Evolutionary conservation across 35 echinoderm and acorn worm genomes (phyloP), one percentile per base, ranked within the genome.

Genomic region (Patiria miniata): DNA sequence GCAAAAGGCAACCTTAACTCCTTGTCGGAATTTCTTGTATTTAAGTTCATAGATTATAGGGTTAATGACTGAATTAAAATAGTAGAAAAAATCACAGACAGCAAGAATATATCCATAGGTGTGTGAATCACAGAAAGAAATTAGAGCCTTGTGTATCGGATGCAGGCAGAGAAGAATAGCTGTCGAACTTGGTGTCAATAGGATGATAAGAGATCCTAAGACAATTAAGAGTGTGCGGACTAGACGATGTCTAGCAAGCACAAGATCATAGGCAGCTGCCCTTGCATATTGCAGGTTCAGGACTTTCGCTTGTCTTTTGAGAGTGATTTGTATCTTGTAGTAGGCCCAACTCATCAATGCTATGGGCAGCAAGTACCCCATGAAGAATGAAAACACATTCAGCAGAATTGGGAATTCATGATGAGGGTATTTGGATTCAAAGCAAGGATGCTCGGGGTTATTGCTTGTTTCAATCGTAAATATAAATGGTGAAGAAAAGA

Each of bases 51-150:
- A n/a, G n/a, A n/a, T n/a, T n/a, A n/a, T n/a, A n/a, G n/a, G n/a
- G n/a, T n/a, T n/a, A n/a, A n/a, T 60, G 28, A 60, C 57, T 6
- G 57, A 60, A 60, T 60, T 60, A 18, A 60, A 60, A 60, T 60
- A 60, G 57, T n/a, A 60, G 19, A 60, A 14, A 60, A 14, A 14
- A 60, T 60, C 28, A 26, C 19, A 5, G 8, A 60, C 28, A 18
- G 19, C 57, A 0, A 0, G 0, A 26, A 60, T 5, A n/a, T n/a
- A 21, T 60, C 28, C 7, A 60, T 2, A 18, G 3, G 14, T 60
- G 28, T 60, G 19, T 60, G 57, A n/a, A 26, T 18, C 8, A 60
- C 57, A 60, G 57, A 60, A 0, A n/a, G 17, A 26, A 18, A 60
- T 26, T 60, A 60, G 28, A 60, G 16, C 19, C 57, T 60, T 26